These are phyloP conservation scores for Elachura formosa DNA, from an alignment of 2,113 vertebrate genomes.

Conservation along the genomic window DNA sequence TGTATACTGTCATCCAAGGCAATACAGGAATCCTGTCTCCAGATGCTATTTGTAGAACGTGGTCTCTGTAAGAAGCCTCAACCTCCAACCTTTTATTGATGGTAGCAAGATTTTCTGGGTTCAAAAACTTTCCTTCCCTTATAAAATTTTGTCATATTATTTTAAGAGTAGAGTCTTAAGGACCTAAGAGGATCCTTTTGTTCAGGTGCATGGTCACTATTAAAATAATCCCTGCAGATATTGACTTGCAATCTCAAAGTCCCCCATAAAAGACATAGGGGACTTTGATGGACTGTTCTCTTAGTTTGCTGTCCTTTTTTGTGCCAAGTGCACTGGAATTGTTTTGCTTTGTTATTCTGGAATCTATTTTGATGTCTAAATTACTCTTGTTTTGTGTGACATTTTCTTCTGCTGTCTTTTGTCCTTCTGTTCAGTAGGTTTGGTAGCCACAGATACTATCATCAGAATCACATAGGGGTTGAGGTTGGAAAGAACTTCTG, in stretches of 20 bases:
- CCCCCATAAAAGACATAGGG: not conserved
- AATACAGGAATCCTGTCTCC: slow-evolving; percentile 42
- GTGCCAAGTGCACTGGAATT: not conserved
- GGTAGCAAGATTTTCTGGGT: not conserved
- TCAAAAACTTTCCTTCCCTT: not conserved
- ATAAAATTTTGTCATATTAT: not conserved
- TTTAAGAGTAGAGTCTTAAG: not conserved
- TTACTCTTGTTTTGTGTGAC: not conserved
- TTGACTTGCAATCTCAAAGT: not conserved
- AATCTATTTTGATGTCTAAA: not conserved
- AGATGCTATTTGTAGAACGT: slow-evolving; percentile 50
- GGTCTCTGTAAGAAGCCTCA: slow-evolving; percentile 3
- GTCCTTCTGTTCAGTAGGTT: not conserved
- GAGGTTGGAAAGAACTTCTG: not conserved
- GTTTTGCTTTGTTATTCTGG: not conserved
- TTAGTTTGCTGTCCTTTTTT: not conserved
- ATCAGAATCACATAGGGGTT: not conserved
- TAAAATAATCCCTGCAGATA: not conserved
- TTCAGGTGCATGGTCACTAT: not conserved
- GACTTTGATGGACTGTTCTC: not conserved
- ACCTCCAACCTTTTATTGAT: not conserved
- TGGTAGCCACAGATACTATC: not conserved
- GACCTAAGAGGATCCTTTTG: not conserved
- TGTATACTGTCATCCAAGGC: slow-evolving; percentile 19
- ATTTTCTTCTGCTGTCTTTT: not conserved